Conservation (phyloP, 2,797 vertebrate genomes). For the Sciurus vulgaris region DNA sequence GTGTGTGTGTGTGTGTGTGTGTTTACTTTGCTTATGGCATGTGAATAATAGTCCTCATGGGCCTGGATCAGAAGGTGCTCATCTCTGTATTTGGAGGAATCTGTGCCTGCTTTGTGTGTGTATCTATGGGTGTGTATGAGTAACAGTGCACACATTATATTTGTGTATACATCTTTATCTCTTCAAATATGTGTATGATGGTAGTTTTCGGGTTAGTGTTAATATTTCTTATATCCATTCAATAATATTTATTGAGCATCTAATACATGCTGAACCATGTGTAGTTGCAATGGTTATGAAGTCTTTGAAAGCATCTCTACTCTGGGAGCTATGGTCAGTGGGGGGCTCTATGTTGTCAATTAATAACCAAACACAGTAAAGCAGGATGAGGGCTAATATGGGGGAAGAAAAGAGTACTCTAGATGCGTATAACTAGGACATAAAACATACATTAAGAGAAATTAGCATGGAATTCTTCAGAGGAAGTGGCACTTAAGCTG, state of each 20-base stretch:
- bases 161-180: background rate
- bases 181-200: background rate
- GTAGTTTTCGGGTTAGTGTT: conserved; percentile 21
- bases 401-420: background rate
- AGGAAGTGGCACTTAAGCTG: background rate
- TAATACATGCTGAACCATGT: background rate
- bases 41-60: background rate
- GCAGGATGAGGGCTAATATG: background rate
- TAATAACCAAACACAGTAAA: conserved; percentile 14
- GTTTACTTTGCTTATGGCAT: background rate
- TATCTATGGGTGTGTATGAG: background rate
- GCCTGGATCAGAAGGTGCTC: background rate
- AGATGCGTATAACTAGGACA: background rate
- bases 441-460: conserved; percentile 32
- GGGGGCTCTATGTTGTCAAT: background rate
- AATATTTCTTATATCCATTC: background rate
- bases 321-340: background rate
- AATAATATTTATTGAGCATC: conserved; percentile 27
- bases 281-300: conserved; percentile 19
- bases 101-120: background rate
- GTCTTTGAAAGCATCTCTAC: conserved; percentile 51
- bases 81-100: background rate
- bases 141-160: background rate
- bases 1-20: background rate
- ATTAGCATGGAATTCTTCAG: conserved; percentile 30